These are phyloP conservation scores for Australoheros facetus DNA, from an alignment of 2,797 vertebrate genomes.

Conservation along the genomic window DNA sequence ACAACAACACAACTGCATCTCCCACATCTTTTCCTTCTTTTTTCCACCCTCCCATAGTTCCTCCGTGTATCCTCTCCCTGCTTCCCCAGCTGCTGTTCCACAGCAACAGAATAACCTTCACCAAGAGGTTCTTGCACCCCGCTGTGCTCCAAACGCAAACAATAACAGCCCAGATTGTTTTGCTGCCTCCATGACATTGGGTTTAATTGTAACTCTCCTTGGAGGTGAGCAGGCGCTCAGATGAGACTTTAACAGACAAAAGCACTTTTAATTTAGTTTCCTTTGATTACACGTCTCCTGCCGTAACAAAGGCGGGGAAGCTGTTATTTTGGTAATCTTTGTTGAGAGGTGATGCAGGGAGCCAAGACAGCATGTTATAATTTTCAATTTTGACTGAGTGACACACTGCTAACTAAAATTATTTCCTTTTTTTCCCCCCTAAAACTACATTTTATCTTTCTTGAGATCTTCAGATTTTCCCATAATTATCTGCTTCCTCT, in stretches of 20 bases:
- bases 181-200: constrained; percentile 52
- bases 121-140: constrained; percentile 60
- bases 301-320: constrained; percentile 1
- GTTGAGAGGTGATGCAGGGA: constrained; percentile 4
- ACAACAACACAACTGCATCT: constrained; percentile 38
- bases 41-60: constrained; percentile 15
- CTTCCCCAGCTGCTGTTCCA: constrained; percentile 49
- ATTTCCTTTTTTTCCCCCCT: too few relatives aligned
- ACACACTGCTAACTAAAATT: background rate
- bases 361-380: background rate
- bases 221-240: constrained; percentile 30
- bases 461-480: background rate
- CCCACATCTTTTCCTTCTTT: constrained; percentile 19
- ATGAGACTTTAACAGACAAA: constrained; percentile 41
- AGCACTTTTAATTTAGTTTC: constrained; percentile 43
- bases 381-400: constrained; percentile 4
- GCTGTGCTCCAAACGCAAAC: constrained; percentile 61
- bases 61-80: constrained; percentile 28
- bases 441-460: background rate
- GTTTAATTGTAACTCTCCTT: constrained; percentile 62
- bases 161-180: constrained; percentile 63
- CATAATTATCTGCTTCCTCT: background rate
- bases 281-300: constrained; percentile 35
- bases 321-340: constrained; percentile 12
- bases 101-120: constrained; percentile 69